Evolutionary conservation across 2,113 vertebrate species (phyloP).

Genomic region (Clarias macrocephalus): DNA sequence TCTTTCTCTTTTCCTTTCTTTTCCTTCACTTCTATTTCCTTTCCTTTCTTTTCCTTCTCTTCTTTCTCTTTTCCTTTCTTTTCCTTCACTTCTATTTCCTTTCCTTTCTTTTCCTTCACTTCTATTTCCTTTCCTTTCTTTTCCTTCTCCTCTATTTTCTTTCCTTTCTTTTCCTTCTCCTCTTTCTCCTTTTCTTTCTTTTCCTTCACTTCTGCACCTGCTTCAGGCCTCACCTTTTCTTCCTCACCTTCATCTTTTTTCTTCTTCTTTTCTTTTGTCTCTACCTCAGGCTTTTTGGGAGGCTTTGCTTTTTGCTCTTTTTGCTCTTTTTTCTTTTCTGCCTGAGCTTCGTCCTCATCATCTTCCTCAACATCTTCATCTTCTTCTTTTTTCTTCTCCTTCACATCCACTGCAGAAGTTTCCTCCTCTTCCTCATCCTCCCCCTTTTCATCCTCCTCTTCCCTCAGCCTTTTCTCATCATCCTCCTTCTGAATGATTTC

Average conservation of each 20-base stretch:
- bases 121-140: background rate
- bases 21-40: background rate
- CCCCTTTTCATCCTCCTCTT: slow-evolving; percentile 9
- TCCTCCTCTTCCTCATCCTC: slow-evolving; percentile 57
- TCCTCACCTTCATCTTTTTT: background rate
- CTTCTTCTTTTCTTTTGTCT: slow-evolving; percentile 1
- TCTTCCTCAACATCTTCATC: background rate
- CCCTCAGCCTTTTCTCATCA: slow-evolving; percentile 1
- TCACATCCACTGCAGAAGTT: background rate
- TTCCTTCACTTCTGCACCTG: background rate
- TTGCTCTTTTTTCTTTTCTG: background rate
- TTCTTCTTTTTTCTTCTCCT: background rate
- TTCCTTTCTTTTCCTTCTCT: background rate
- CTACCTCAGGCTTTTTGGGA: slow-evolving; percentile 1
- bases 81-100: background rate
- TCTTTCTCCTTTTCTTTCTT: background rate
- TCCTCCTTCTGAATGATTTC: slow-evolving; percentile 47
- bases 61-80: background rate
- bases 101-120: background rate
- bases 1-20: background rate
- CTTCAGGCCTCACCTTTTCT: too few species aligned
- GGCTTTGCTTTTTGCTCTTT: background rate
- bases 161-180: too few species aligned
- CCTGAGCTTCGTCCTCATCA: background rate
- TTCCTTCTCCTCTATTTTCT: background rate